Percentiles rank a stretch among this genome's conserved stretches.
These are phyloP conservation scores for Drosophila equinoxialis DNA, from an alignment of 1,140 invertebrate genomes.

Conservation along the genomic window DNA sequence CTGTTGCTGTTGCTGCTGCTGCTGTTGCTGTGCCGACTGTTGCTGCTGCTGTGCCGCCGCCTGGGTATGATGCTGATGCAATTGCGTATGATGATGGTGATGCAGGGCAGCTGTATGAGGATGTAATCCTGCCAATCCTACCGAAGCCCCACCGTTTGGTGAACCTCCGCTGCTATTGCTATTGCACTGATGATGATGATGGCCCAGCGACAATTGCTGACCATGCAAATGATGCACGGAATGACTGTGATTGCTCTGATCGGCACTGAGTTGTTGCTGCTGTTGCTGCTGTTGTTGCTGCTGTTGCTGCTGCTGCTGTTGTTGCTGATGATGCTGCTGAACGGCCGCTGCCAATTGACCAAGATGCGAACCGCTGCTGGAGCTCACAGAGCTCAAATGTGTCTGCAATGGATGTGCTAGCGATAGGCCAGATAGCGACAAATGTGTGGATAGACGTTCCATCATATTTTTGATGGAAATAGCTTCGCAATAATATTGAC, in stretches of 20 bases:
- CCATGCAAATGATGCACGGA: slow-evolving; percentile 59
- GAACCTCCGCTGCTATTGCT: slow-evolving; percentile 67
- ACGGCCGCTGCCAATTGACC: slow-evolving; percentile 70
- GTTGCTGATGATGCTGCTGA: slow-evolving; percentile 73
- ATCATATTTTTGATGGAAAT: slow-evolving; percentile 76
- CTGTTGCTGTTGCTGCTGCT: slow-evolving; percentile 43
- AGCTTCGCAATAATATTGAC: slow-evolving; percentile 13
- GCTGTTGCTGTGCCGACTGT: slow-evolving; percentile 42
- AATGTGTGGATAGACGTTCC: slow-evolving; percentile 82
- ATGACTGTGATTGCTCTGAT: slow-evolving; percentile 56
- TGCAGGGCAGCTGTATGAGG: slow-evolving; percentile 59
- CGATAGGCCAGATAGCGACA: slow-evolving; percentile 82
- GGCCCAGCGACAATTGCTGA: slow-evolving; percentile 63
- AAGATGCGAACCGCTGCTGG: slow-evolving; percentile 70
- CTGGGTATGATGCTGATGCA: slow-evolving; percentile 59
- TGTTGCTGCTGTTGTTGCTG: slow-evolving; percentile 70
- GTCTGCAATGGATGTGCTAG: slow-evolving; percentile 80
- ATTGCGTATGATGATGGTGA: slow-evolving; percentile 60
- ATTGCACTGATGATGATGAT: slow-evolving; percentile 56
- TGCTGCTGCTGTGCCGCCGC: slow-evolving; percentile 34
- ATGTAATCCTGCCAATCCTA: slow-evolving; percentile 48
- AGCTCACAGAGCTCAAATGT: slow-evolving; percentile 68
- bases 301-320: slow-evolving; percentile 61
- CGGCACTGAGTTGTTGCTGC: slow-evolving; percentile 50
- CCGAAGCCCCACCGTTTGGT: slow-evolving; percentile 50